Conservation (phyloP, 2,888 invertebrate genomes). For the Tetramorium bicarinatum region DNA sequence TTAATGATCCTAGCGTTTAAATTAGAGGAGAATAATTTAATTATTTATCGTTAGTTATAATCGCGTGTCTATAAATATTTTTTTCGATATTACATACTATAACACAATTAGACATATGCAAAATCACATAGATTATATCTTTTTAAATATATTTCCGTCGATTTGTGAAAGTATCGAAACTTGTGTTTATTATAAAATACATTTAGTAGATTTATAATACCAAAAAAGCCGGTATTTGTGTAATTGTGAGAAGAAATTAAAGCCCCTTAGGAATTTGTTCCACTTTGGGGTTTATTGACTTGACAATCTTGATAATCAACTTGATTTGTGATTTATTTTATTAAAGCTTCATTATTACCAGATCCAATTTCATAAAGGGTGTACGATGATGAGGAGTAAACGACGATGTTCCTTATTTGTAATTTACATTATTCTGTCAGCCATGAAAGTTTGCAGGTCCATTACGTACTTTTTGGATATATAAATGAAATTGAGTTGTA, state of each 20-base stretch:
- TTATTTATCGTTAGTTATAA: neutral
- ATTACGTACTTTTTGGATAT: neutral
- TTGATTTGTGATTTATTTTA: conserved; percentile 44
- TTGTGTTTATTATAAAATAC: neutral
- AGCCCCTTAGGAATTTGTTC: conserved; percentile 68
- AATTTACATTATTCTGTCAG: neutral
- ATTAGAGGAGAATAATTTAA: neutral
- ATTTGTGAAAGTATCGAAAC: neutral
- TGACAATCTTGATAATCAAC: conserved; percentile 74
- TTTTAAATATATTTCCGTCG: conserved; percentile 11
- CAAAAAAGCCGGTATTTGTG: neutral
- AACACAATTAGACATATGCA: neutral
- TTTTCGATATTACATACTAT: neutral
- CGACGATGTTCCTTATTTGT: conserved; percentile 31
- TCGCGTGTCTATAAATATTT: neutral
- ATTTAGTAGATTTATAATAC: conserved; percentile 12
- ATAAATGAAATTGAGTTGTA: neutral
- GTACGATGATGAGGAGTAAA: conserved; percentile 11
- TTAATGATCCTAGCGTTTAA: conserved; percentile 1
- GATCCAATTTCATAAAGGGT: conserved; percentile 15
- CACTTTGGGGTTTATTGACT: conserved; percentile 75
- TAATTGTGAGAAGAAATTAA: conserved; percentile 4
- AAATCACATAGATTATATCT: neutral
- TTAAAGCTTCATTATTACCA: conserved; percentile 1
- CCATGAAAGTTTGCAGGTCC: neutral